Conservation (phyloP, 1,140 invertebrate genomes). For the Formica exsecta region DNA sequence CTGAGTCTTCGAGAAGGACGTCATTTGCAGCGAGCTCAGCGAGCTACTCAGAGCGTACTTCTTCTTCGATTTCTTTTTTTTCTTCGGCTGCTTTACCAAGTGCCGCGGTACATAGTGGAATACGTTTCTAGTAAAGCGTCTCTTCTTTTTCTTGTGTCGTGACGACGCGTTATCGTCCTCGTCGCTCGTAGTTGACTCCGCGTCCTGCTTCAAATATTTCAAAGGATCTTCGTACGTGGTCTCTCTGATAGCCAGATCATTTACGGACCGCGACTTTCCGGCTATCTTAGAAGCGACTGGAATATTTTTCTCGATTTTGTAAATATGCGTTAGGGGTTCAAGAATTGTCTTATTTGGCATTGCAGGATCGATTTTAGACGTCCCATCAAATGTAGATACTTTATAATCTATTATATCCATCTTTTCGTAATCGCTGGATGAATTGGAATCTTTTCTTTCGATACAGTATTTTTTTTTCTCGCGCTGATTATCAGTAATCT, state of each 20-base stretch:
- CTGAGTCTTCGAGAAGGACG: constrained; percentile 1
- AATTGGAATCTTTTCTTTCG: background rate
- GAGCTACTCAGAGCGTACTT: constrained; percentile 62
- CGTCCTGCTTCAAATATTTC: background rate
- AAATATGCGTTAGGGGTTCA: background rate
- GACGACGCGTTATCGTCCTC: background rate
- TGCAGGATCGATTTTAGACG: background rate
- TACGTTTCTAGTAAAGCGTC: constrained; percentile 77
- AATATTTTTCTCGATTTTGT: constrained; percentile 2
- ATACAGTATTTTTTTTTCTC: constrained; percentile 11
- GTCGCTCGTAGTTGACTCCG: background rate
- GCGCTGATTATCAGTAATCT: background rate
- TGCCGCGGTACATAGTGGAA: constrained; percentile 78
- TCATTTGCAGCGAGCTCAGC: constrained; percentile 58
- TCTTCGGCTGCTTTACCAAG: constrained; percentile 58
- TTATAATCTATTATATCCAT: constrained; percentile 47
- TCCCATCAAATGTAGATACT: background rate
- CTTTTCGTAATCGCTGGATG: constrained; percentile 61
- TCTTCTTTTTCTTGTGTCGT: constrained; percentile 67
- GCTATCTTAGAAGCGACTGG: background rate
- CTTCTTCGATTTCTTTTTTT: constrained; percentile 64
- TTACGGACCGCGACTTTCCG: constrained; percentile 22
- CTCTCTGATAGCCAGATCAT: constrained; percentile 10
- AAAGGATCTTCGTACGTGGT: background rate
- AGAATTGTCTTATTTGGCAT: background rate